A percentile compares a stretch with the other conserved stretches of the same genome.
Evolutionary conservation across 2,113 vertebrate genomes (phyloP).

Genomic region (Cyanoderma ruficeps): DNA sequence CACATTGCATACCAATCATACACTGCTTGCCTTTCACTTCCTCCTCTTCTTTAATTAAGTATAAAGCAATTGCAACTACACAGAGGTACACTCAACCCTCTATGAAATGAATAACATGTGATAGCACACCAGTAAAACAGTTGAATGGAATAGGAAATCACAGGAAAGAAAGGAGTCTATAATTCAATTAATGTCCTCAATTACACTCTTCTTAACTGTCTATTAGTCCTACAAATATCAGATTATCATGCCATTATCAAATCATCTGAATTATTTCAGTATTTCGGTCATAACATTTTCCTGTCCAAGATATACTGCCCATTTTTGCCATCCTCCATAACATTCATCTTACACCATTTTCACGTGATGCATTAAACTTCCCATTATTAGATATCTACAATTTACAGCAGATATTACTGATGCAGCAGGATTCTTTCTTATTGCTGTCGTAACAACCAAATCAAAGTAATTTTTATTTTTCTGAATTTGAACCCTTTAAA

Average conservation of each 20-base stretch:
- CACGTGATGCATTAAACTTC: not conserved
- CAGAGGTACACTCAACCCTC: not conserved
- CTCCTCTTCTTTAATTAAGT: not conserved
- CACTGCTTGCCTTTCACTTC: not conserved
- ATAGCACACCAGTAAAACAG: not conserved
- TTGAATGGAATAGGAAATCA: conserved; percentile 24
- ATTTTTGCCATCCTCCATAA: not conserved
- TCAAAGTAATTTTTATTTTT: not conserved
- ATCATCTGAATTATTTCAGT: conserved; percentile 48
- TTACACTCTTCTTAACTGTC: conserved; percentile 40
- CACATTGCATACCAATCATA: not conserved
- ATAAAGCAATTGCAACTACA: not conserved
- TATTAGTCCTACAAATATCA: conserved; percentile 43
- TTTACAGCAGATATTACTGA: not conserved
- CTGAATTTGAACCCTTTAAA: not conserved
- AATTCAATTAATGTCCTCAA: conserved; percentile 22
- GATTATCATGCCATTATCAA: conserved; percentile 37
- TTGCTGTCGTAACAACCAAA: not conserved
- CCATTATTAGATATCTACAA: not conserved
- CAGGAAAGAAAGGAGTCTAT: conserved; percentile 35
- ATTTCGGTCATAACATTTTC: conserved; percentile 35
- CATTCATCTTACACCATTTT: not conserved
- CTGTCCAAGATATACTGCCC: not conserved
- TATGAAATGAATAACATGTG: not conserved
- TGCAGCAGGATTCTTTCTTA: not conserved